Evolutionary conservation across 2,113 vertebrate genomes (phyloP).

Genomic region (Megalops atlanticus): DNA sequence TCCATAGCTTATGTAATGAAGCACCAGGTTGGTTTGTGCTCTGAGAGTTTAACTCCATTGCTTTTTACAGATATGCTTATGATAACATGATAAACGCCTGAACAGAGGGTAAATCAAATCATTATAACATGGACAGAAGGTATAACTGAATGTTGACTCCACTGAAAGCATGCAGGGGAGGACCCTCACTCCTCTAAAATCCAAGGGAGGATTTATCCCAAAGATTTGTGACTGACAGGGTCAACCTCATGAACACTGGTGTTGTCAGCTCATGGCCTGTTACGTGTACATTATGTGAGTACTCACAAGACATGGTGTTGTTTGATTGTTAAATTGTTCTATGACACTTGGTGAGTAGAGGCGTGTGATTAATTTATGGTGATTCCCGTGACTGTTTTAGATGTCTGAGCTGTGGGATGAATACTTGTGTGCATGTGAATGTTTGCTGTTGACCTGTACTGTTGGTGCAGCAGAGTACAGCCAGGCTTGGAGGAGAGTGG

Average conservation of each 20-base stretch:
- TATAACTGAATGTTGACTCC: no score
- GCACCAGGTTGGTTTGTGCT: no score
- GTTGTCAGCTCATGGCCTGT: background rate
- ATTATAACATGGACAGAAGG: no score
- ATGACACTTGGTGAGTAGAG: background rate
- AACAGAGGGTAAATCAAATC: no score
- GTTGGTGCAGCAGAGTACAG: background rate
- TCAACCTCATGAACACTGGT: background rate
- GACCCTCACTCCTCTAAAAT: no score
- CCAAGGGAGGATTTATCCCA: no score
- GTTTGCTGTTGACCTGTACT: background rate
- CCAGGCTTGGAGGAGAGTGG: background rate
- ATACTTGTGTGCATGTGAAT: background rate
- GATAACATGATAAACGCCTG: no score
- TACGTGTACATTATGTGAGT: background rate
- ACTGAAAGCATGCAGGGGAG: no score
- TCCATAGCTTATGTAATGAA: no score
- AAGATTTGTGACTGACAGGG: background rate
- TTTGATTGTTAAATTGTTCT: background rate
- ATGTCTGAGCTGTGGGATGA: background rate
- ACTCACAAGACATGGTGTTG: background rate
- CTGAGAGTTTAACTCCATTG: no score
- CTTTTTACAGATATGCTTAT: no score
- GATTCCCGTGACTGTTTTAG: background rate
- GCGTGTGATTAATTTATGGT: constrained; percentile 1